A percentile compares a stretch with the other conserved stretches of the same genome.
These are phyloP conservation scores for Panzeria rudis DNA, from an alignment of 2,888 invertebrate genomes.

Conservation along the genomic window DNA sequence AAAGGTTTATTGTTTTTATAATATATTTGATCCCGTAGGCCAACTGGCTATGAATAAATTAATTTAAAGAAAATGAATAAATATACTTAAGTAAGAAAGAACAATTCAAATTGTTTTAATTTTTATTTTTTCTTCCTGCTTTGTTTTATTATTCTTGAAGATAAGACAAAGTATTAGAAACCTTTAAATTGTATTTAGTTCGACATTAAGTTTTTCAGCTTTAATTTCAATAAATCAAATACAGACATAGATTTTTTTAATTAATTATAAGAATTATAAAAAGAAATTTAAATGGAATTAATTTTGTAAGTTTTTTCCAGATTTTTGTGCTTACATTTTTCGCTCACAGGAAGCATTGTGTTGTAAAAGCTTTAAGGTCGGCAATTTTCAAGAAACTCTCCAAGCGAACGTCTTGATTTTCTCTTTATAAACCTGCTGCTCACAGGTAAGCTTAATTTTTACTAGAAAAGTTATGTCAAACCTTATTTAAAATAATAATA, in stretches of 20 bases:
- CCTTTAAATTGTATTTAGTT: background rate
- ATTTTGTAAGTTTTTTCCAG: too few species aligned
- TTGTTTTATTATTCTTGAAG: constrained; percentile 3
- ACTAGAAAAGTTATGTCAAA: too few species aligned
- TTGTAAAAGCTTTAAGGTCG: too few species aligned
- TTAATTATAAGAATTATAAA: too few species aligned
- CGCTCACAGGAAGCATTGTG: too few species aligned
- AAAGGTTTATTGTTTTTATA: constrained; percentile 69
- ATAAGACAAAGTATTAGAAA: constrained; percentile 55
- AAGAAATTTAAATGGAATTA: too few species aligned
- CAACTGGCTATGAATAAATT: constrained; percentile 69
- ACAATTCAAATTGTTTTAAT: constrained; percentile 50
- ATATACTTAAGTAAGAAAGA: constrained; percentile 35
- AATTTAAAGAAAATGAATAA: constrained; percentile 41
- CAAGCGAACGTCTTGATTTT: too few species aligned
- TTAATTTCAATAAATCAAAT: background rate
- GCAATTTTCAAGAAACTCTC: too few species aligned
- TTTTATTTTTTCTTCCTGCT: constrained; percentile 26
- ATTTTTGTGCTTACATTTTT: too few species aligned
- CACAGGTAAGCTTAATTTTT: too few species aligned
- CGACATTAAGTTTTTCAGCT: background rate
- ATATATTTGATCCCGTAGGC: constrained; percentile 68
- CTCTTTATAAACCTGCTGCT: too few species aligned
- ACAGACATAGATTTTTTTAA: background rate
- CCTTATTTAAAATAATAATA: too few species aligned